Evolutionary conservation across 2,888 invertebrate genomes (phyloP).

Genomic region (Erynnis tages): DNA sequence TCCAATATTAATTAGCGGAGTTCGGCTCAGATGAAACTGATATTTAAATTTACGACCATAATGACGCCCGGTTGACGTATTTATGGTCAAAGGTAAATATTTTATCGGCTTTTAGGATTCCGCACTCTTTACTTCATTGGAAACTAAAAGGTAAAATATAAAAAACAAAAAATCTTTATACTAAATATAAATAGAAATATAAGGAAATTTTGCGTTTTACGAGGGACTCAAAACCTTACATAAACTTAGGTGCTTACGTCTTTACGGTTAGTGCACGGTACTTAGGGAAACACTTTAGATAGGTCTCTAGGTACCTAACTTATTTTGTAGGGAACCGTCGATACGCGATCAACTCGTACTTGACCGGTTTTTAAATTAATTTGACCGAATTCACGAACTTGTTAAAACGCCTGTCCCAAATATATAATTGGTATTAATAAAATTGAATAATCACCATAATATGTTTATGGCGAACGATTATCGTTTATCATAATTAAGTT

Average conservation of each 20-base stretch:
- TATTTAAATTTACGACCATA: constrained; percentile 5
- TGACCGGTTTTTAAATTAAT: constrained; percentile 11
- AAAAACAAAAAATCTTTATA: too few relatives aligned
- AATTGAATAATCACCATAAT: constrained; percentile 18
- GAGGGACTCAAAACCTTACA: too few relatives aligned
- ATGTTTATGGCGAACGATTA: constrained; percentile 18
- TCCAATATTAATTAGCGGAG: constrained; percentile 15
- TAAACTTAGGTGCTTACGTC: too few relatives aligned
- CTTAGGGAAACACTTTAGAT: too few relatives aligned
- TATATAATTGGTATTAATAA: constrained; percentile 15
- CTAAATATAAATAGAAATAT: too few relatives aligned
- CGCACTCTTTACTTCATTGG: too few relatives aligned
- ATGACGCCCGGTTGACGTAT: background rate
- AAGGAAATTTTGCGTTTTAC: too few relatives aligned
- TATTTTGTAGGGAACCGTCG: too few relatives aligned
- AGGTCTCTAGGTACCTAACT: too few relatives aligned
- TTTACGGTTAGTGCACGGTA: too few relatives aligned
- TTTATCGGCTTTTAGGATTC: constrained; percentile 11
- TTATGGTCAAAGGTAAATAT: constrained; percentile 11
- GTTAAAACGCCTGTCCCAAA: constrained; percentile 14
- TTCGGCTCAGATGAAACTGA: constrained; percentile 6
- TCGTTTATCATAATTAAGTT: constrained; percentile 22
- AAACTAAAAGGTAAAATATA: too few relatives aligned
- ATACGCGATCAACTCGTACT: too few relatives aligned
- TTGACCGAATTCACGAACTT: constrained; percentile 8